Conservation (phyloP, 2,113 vertebrate species). For the Eretmochelys imbricata region DNA sequence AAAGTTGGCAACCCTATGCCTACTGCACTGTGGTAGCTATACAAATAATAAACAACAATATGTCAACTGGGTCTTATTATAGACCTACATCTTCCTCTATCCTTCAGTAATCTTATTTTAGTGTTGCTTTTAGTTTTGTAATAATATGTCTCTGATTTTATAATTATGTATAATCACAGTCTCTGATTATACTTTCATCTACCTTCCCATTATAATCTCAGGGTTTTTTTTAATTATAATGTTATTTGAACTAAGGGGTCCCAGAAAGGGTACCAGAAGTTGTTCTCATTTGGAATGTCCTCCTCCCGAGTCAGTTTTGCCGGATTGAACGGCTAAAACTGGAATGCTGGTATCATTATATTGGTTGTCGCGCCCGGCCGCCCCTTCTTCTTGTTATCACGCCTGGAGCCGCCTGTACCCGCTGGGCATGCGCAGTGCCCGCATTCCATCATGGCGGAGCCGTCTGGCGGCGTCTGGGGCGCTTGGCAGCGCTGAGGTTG, state of each 20-base stretch:
- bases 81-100: neutral
- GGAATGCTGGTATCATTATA: neutral
- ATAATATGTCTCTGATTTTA: neutral
- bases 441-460: conserved; percentile 69
- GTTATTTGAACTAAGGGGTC: neutral
- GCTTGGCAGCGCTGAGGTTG: conserved; percentile 38
- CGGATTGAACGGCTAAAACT: neutral
- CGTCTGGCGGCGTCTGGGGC: conserved; percentile 17
- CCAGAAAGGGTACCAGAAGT: neutral
- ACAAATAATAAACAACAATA: too few relatives aligned
- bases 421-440: conserved; percentile 53
- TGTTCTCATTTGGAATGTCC: neutral
- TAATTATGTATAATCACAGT: neutral
- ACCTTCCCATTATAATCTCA: neutral
- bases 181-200: neutral
- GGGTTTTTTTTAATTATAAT: neutral
- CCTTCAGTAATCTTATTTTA: neutral
- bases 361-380: conserved; percentile 32
- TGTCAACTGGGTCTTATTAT: too few relatives aligned
- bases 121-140: neutral
- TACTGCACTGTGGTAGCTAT: too few relatives aligned
- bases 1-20: too few relatives aligned
- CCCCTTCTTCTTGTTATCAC: neutral
- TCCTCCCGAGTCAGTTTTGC: neutral
- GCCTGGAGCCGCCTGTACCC: neutral